These are phyloP conservation scores for Chironomus tepperi DNA, from an alignment of 1,140 invertebrate genomes.

Conservation along the genomic window DNA sequence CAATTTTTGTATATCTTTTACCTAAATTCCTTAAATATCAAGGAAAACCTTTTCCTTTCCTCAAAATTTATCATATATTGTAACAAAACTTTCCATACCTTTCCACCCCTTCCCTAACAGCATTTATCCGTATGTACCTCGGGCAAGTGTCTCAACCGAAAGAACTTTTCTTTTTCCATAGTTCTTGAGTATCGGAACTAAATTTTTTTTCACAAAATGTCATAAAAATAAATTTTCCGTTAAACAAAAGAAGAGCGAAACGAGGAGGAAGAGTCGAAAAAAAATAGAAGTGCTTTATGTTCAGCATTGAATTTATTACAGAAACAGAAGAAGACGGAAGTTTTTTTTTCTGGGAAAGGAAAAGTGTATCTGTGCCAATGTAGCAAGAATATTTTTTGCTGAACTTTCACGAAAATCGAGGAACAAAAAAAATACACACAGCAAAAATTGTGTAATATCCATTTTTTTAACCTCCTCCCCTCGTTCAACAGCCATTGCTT, in stretches of 20 bases:
- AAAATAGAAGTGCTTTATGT: neutral
- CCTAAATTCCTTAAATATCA: no score
- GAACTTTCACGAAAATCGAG: neutral
- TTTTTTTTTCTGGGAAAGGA: no score
- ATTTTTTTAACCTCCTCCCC: neutral
- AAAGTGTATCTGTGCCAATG: neutral
- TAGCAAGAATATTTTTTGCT: neutral
- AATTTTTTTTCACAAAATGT: neutral
- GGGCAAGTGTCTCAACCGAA: neutral
- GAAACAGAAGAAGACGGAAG: neutral
- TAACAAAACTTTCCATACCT: no score
- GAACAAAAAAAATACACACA: neutral
- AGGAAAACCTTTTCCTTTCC: neutral
- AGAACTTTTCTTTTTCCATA: neutral
- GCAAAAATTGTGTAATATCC: constrained; percentile 13
- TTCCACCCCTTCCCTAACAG: no score
- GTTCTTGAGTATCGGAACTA: no score
- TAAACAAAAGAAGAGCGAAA: neutral
- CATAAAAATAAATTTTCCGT: constrained; percentile 14
- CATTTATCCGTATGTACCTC: neutral
- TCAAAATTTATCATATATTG: no score
- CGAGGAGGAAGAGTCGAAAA: neutral
- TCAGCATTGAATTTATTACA: constrained; percentile 7
- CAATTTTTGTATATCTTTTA: no score
- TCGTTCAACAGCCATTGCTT: neutral